A percentile compares a stretch with the other conserved stretches of the same genome.
phyloP scores from a whole-genome alignment of 2,113 vertebrate genomes.

The Anser brachyrhynchus region DNA sequence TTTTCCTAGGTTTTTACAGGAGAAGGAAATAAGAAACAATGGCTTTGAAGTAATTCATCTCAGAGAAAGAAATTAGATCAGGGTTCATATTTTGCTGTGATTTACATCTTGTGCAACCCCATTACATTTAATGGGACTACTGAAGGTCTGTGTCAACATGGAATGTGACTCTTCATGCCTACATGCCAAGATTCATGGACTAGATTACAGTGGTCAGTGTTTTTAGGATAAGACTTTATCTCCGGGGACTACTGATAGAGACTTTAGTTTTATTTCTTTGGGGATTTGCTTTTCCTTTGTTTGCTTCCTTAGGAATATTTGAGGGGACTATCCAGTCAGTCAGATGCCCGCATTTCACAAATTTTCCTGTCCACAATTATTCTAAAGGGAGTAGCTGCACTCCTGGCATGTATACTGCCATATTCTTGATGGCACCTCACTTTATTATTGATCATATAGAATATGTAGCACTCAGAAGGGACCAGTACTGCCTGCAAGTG shows the following conservation, averaged over 20 bases:
- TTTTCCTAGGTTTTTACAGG: background rate
- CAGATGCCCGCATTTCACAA: background rate
- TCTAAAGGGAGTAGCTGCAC: background rate
- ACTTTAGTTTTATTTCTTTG: background rate
- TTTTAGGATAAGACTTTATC: conserved; percentile 23
- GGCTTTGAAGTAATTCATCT: background rate
- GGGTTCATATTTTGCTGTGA: conserved; percentile 50
- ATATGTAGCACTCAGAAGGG: background rate
- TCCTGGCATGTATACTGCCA: background rate
- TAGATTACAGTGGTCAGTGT: background rate
- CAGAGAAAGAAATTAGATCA: conserved; percentile 41
- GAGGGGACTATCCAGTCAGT: background rate
- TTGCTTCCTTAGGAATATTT: background rate
- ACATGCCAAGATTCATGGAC: conserved; percentile 26
- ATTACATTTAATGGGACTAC: conserved; percentile 49
- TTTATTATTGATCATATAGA: background rate
- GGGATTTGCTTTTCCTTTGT: background rate
- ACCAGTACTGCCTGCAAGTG: background rate
- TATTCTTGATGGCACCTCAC: background rate
- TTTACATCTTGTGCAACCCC: conserved; percentile 56
- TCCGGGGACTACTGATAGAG: background rate
- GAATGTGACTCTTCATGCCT: conserved; percentile 39
- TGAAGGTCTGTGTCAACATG: conserved; percentile 48
- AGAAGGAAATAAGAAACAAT: background rate
- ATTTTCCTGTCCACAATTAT: background rate